These are phyloP conservation scores for Cryptotis parvus DNA, from an alignment of 2,113 vertebrate species.

Conservation along the genomic window DNA sequence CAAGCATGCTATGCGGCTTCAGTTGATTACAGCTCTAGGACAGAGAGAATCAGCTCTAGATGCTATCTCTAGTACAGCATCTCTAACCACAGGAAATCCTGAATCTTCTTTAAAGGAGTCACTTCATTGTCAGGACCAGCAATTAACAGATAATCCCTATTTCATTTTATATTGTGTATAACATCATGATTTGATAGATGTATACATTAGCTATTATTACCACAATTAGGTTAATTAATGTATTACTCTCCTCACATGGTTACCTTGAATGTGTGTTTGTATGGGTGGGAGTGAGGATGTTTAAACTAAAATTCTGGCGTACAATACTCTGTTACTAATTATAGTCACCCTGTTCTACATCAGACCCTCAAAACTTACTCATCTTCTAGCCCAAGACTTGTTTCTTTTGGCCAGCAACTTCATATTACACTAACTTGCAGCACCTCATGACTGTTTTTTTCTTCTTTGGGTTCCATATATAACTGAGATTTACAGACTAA, in stretches of 20 bases:
- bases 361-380: not conserved
- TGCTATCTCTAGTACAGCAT: not conserved
- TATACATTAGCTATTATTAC: not conserved
- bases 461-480: not conserved
- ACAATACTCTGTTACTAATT: not conserved
- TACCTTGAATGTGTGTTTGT: not conserved
- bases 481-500: not conserved
- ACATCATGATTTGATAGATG: not conserved
- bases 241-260: not conserved
- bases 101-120: not conserved
- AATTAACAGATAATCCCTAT: not conserved
- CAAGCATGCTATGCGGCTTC: not conserved
- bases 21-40: not conserved
- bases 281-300: not conserved
- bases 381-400: not conserved
- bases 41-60: not conserved
- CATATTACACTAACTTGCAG: not conserved
- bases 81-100: not conserved
- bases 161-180: not conserved
- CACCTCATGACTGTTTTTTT: not conserved
- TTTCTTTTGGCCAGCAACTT: not conserved
- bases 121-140: not conserved
- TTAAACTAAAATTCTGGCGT: not conserved
- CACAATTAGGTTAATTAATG: not conserved
- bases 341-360: not conserved